These are phyloP conservation scores for Myotis davidii DNA, from an alignment of 2,113 vertebrate species.

Conservation along the genomic window DNA sequence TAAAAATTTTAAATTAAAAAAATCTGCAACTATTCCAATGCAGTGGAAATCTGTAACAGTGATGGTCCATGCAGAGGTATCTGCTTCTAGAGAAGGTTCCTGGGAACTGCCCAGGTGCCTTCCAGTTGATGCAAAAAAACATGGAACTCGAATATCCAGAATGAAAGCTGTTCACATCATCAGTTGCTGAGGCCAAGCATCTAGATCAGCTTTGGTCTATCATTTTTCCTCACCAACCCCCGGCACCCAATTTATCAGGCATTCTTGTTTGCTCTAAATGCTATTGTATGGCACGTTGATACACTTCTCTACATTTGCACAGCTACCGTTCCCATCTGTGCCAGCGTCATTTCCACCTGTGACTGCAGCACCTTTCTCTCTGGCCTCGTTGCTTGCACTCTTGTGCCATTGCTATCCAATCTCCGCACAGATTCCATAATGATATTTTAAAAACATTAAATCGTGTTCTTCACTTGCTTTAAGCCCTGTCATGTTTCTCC, in stretches of 20 bases:
- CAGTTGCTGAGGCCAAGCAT: neutral
- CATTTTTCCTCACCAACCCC: neutral
- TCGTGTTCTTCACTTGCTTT: neutral
- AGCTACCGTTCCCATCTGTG: neutral
- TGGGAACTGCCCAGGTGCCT: neutral
- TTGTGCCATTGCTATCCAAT: neutral
- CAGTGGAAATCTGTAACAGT: neutral
- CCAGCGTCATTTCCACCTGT: neutral
- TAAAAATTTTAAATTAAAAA: neutral
- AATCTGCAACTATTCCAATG: neutral
- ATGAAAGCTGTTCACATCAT: neutral
- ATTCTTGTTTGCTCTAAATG: neutral
- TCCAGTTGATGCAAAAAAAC: neutral
- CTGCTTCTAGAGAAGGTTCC: neutral
- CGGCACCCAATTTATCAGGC: neutral
- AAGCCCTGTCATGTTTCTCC: neutral
- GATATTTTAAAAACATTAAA: neutral
- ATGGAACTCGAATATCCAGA: neutral
- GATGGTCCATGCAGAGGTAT: neutral
- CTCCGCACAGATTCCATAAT: neutral
- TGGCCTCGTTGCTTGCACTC: neutral
- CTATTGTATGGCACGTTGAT: no score
- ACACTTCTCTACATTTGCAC: neutral
- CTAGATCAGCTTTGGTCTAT: no score
- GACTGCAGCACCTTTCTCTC: neutral